Evolutionary conservation across 2,797 vertebrate genomes (phyloP).

Genomic region (Discoglossus pictus): DNA sequence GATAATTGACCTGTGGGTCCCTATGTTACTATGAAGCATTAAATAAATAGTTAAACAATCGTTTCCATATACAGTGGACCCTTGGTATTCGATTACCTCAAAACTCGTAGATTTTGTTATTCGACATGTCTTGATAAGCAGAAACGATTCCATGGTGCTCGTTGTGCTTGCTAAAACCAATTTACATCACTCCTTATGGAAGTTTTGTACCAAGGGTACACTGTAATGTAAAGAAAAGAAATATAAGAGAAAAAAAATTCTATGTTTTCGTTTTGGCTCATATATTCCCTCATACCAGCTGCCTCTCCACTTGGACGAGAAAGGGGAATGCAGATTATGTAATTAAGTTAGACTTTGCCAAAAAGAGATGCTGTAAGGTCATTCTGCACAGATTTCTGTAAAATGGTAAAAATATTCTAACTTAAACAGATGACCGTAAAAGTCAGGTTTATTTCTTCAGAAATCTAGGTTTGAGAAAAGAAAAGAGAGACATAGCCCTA

Average conservation of each 20-base stretch:
- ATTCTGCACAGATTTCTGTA: constrained; percentile 26
- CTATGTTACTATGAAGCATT: too few relatives aligned
- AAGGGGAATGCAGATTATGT: constrained; percentile 38
- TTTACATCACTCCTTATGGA: neutral
- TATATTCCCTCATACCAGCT: constrained; percentile 9
- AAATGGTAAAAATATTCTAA: constrained; percentile 30
- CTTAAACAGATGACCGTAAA: constrained; percentile 27
- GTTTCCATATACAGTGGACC: too few relatives aligned
- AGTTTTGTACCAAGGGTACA: neutral
- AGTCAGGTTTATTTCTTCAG: constrained; percentile 32
- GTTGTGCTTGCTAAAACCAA: too few relatives aligned
- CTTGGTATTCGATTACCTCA: too few relatives aligned
- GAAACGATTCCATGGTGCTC: too few relatives aligned
- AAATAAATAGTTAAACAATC: too few relatives aligned
- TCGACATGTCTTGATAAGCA: too few relatives aligned
- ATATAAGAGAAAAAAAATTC: constrained; percentile 14
- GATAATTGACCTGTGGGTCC: too few relatives aligned
- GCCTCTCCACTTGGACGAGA: neutral
- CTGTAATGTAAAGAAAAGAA: neutral
- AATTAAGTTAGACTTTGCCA: constrained; percentile 12
- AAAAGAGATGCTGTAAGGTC: constrained; percentile 27
- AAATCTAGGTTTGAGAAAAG: constrained; percentile 22
- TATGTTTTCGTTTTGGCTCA: constrained; percentile 15
- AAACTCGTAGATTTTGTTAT: too few relatives aligned
- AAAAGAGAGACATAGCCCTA: neutral